Base-by-base conservation (phyloP, 2,888 invertebrate genomes). In the Chymomyza fuscimana region DNA sequence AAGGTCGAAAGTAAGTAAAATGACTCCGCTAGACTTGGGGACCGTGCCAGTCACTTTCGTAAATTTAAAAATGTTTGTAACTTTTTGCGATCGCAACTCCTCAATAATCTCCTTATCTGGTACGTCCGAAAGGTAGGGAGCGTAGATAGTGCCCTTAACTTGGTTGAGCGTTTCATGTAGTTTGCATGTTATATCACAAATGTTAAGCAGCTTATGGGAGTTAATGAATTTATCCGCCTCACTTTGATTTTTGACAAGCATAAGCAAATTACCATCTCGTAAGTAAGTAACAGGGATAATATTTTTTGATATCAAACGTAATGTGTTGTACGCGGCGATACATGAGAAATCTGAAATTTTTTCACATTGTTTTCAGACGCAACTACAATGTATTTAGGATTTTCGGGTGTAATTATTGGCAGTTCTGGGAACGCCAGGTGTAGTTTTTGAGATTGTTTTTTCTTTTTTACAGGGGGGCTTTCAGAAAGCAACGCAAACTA, bases 1-100 rank as follows among this genome's bases (percentile, higher is more conserved):
- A 36, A 66, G 16, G 5, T 69, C 63, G 50, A 72, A 73, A 10
- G 70, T 70, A 3, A 73, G 9, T 15, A 73, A 62, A 29, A 70
- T 68, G 16, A 68, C 73, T 16, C 65, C 63, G 19, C 52, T 54
- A 19, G 19, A 2, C 19, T 19, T 19, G 19, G 2, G 2, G 1
- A 19, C 19, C 1, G 19, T 19, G 2, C 2, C 19, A 19, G 19
- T 19, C 19, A 19, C 52, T 62, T 65, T 67, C 9, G n/a, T 65
- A 22, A 68, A 65, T 58, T 60, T 70, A 62, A 46, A 65, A 4
- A 73, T 51, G 2, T 10, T 29, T 2, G 60, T 29, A 4, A 67
- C 56, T 52, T 50, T 50, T 63, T 67, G 56, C 6, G 40, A 46
- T 40, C 10, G 5, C 3, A 67, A 25, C 15, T 67, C 62, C 25